Percentiles rank a stretch among this genome's conserved stretches.
These are phyloP conservation scores for Hippocampus comes DNA, from an alignment of 2,113 vertebrate species.

Conservation along the genomic window DNA sequence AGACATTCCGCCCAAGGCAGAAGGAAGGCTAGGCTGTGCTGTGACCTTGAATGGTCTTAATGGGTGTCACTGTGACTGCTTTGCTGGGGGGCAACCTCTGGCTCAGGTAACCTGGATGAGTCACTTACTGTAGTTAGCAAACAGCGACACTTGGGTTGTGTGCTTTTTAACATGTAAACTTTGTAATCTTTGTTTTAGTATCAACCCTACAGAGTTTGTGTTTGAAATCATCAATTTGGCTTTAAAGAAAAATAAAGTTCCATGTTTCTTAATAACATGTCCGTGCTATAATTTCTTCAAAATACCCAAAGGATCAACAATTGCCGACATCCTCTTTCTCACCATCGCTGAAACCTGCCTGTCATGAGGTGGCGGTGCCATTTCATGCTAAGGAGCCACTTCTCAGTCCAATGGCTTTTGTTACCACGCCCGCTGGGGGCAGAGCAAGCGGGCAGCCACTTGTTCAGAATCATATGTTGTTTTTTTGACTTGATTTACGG, in stretches of 20 bases:
- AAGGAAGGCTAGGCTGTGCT: conserved; percentile 50
- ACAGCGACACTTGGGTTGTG: too few relatives aligned
- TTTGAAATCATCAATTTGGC: too few relatives aligned
- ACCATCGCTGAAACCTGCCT: background rate
- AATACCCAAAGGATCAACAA: background rate
- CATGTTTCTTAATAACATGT: background rate
- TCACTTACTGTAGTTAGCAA: conserved; percentile 35
- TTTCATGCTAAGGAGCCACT: background rate
- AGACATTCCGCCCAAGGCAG: conserved; percentile 57
- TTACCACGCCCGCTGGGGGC: too few relatives aligned
- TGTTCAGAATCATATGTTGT: conserved; percentile 72
- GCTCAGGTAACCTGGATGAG: conserved; percentile 54
- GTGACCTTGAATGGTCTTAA: conserved; percentile 63
- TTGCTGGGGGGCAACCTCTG: conserved; percentile 41
- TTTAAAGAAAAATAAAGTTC: background rate
- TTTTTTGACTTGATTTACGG: conserved; percentile 78
- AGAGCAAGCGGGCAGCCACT: too few relatives aligned
- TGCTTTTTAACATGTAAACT: background rate
- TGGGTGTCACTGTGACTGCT: conserved; percentile 39
- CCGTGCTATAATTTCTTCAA: background rate
- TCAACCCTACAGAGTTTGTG: too few relatives aligned
- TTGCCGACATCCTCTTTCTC: background rate
- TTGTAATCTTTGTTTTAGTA: background rate
- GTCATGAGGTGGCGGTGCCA: background rate
- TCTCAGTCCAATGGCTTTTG: too few relatives aligned